Conservation (phyloP, 2,113 vertebrate species). For the Procavia capensis region DNA sequence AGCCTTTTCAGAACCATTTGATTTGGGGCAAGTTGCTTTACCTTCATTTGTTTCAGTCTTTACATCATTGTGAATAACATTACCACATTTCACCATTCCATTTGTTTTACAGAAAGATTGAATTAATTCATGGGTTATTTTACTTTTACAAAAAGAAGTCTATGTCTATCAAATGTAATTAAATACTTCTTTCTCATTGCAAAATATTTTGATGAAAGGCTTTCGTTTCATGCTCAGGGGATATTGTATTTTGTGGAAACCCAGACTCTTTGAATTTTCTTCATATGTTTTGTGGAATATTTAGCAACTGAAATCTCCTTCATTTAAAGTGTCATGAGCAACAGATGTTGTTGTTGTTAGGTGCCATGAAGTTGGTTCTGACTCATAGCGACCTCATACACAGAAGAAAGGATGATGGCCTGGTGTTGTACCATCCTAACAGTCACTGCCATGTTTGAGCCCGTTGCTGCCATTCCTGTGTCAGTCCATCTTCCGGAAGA, state of each 20-base stretch:
- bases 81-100: slow-evolving; percentile 21
- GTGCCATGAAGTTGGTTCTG: too few species aligned
- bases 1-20: slow-evolving; percentile 47
- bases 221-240: slow-evolving; percentile 58
- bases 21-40: slow-evolving; percentile 30
- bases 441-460: too few species aligned
- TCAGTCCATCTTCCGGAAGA: too few species aligned
- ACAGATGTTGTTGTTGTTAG: slow-evolving; percentile 16
- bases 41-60: slow-evolving; percentile 32
- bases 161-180: slow-evolving; percentile 60
- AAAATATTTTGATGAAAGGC: slow-evolving; percentile 63
- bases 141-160: slow-evolving; percentile 38
- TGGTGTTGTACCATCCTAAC: too few species aligned
- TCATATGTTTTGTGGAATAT: slow-evolving; percentile 81
- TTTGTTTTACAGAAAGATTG: slow-evolving; percentile 34
- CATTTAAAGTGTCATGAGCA: slow-evolving; percentile 80
- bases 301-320: slow-evolving; percentile 79
- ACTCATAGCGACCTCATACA: too few species aligned
- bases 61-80: slow-evolving; percentile 31
- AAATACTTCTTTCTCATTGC: slow-evolving; percentile 57
- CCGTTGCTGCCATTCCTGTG: too few species aligned
- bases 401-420: too few species aligned
- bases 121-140: slow-evolving; percentile 44
- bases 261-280: slow-evolving; percentile 67
- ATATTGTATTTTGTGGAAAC: slow-evolving; percentile 75